Percentiles rank a stretch among this genome's conserved stretches.
phyloP scores from a whole-genome alignment of 2,113 vertebrate species.

The Thunnus thynnus region DNA sequence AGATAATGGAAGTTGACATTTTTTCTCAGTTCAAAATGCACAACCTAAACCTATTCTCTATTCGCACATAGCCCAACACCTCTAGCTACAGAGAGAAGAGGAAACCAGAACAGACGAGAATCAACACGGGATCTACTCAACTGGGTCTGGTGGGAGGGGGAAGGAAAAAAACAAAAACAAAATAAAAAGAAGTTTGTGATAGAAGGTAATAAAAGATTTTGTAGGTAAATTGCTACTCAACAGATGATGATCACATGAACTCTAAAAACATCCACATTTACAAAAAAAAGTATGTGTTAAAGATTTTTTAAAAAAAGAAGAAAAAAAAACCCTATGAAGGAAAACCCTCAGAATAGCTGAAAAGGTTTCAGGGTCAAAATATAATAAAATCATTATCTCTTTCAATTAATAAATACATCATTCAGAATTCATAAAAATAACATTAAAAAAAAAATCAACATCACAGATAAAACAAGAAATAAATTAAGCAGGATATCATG shows the following conservation, averaged over 20 bases:
- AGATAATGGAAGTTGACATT: slow-evolving; percentile 51
- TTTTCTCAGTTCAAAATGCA: slow-evolving; percentile 6
- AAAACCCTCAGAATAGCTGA: slow-evolving; percentile 51
- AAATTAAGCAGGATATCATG: slow-evolving; percentile 81
- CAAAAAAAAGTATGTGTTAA: slow-evolving; percentile 67
- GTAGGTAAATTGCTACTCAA: slow-evolving; percentile 71
- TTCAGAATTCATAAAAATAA: slow-evolving; percentile 82
- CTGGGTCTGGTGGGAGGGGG: not conserved
- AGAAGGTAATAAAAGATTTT: slow-evolving; percentile 48
- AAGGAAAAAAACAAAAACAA: too few relatives aligned
- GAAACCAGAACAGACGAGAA: slow-evolving; percentile 17
- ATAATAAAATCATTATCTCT: slow-evolving; percentile 83
- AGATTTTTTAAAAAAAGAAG: slow-evolving; percentile 21
- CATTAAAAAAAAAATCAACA: slow-evolving; percentile 56
- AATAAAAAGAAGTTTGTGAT: not conserved
- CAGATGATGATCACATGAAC: slow-evolving; percentile 66
- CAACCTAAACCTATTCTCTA: slow-evolving; percentile 60
- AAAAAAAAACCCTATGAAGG: not conserved
- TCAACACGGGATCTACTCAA: slow-evolving; percentile 58
- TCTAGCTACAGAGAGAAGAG: slow-evolving; percentile 58
- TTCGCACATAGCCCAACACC: slow-evolving; percentile 48
- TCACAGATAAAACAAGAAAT: slow-evolving; percentile 73
- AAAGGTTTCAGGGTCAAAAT: slow-evolving; percentile 66
- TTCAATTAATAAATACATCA: slow-evolving; percentile 88
- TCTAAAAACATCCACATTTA: slow-evolving; percentile 79